phyloP scores from a whole-genome alignment of 2,888 invertebrate genomes.

The Hemaris fuciformis region DNA sequence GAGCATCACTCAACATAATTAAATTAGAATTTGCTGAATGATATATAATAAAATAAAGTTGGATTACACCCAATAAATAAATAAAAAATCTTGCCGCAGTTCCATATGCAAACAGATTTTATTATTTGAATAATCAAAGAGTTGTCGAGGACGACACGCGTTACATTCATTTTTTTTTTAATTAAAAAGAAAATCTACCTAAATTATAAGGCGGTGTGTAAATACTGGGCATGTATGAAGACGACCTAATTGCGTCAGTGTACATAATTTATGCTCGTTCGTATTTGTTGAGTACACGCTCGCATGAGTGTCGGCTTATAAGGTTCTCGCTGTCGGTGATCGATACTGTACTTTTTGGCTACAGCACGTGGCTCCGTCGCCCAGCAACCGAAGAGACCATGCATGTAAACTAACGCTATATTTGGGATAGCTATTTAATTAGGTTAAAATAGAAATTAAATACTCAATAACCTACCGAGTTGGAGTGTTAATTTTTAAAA shows the following conservation, averaged over 20 bases:
- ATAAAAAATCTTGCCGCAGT: too few species aligned
- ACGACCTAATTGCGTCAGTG: conserved; percentile 54
- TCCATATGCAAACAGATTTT: too few species aligned
- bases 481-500: too few species aligned
- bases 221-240: conserved; percentile 32
- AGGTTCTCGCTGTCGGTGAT: conserved; percentile 31
- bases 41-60: too few species aligned
- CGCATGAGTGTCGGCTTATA: conserved; percentile 23
- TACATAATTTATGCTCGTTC: conserved; percentile 51
- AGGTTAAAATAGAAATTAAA: too few species aligned
- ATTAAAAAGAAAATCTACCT: not conserved
- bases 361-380: conserved; percentile 30
- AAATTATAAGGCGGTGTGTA: conserved; percentile 14
- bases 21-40: too few species aligned
- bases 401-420: conserved; percentile 6
- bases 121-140: too few species aligned
- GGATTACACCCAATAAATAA: not conserved
- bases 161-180: not conserved
- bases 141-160: not conserved
- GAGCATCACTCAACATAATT: too few species aligned
- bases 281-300: conserved; percentile 24
- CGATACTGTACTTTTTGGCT: conserved; percentile 47
- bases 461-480: too few species aligned
- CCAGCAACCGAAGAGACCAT: conserved; percentile 34
- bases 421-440: too few species aligned